phyloP scores from a whole-genome alignment of 1,140 invertebrate species.

The Papilio machaon region DNA sequence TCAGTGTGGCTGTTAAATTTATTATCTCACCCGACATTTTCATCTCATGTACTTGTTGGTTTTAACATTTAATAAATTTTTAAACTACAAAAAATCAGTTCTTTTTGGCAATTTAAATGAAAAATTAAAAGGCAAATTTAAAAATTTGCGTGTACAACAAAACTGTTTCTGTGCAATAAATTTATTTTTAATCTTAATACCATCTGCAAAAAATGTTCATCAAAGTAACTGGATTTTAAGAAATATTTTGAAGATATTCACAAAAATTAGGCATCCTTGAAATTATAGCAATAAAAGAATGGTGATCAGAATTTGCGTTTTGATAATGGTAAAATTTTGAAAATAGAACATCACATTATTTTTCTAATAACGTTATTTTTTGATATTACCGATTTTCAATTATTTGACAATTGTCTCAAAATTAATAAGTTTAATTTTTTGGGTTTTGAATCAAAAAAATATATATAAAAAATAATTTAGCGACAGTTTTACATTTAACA shows the following conservation, averaged over 20 bases:
- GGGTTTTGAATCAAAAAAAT: not conserved
- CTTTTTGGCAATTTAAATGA: too few relatives aligned
- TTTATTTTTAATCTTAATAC: too few relatives aligned
- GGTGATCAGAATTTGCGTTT: not conserved
- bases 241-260: not conserved
- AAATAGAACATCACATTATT: not conserved
- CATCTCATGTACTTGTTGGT: conserved; percentile 22
- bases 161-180: too few relatives aligned
- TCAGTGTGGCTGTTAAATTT: conserved; percentile 59
- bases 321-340: conserved; percentile 9
- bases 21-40: conserved; percentile 44
- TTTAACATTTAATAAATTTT: not conserved
- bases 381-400: too few relatives aligned
- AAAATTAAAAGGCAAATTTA: too few relatives aligned
- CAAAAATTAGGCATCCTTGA: not conserved
- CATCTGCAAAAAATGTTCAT: too few relatives aligned
- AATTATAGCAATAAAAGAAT: not conserved
- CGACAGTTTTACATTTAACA: not conserved
- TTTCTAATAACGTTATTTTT: too few relatives aligned
- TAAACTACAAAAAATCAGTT: not conserved
- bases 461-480: not conserved
- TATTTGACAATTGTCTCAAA: not conserved
- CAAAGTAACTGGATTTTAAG: not conserved
- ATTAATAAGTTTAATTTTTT: not conserved
- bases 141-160: too few relatives aligned